Percentiles rank a stretch among this genome's conserved stretches.
Conservation (phyloP, 2,797 vertebrate genomes). For the Sebastes steindachneri region DNA sequence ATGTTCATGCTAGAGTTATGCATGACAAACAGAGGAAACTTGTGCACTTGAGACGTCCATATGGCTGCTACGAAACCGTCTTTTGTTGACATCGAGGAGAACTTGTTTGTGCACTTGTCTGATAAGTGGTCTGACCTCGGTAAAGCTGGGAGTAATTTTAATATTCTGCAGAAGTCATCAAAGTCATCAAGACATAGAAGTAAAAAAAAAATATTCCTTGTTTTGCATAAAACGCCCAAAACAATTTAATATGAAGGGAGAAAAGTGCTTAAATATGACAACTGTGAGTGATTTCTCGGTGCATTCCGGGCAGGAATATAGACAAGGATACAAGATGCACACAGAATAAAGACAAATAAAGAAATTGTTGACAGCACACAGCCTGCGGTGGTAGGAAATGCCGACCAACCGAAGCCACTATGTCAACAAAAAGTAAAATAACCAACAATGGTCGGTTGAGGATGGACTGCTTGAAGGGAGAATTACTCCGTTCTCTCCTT, state of each 20-base stretch:
- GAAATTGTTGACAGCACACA: slow-evolving; percentile 7
- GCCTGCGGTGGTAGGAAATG: slow-evolving; percentile 8
- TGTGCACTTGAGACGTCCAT: background rate
- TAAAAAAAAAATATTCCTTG: background rate
- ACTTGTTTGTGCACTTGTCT: background rate
- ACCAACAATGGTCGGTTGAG: slow-evolving; percentile 26
- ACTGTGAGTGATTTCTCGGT: background rate
- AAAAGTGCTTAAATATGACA: background rate
- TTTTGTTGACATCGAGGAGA: background rate
- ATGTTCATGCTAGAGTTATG: slow-evolving; percentile 14
- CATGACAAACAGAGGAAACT: background rate
- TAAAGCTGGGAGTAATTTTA: background rate
- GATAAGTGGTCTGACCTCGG: background rate
- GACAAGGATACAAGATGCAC: background rate
- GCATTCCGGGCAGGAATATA: background rate
- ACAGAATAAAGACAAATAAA: background rate
- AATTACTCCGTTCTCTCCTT: slow-evolving; percentile 28
- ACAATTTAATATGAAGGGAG: background rate
- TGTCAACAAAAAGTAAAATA: slow-evolving; percentile 31
- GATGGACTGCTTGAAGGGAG: slow-evolving; percentile 17
- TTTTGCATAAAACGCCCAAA: background rate
- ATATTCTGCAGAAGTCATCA: background rate
- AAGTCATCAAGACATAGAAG: background rate
- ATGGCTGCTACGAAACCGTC: background rate
- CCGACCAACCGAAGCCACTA: background rate